Base-by-base conservation (phyloP, 30 jellyfish, hydroid and myxozoan genomes). In the Pseudorhiza aurosa region DNA sequence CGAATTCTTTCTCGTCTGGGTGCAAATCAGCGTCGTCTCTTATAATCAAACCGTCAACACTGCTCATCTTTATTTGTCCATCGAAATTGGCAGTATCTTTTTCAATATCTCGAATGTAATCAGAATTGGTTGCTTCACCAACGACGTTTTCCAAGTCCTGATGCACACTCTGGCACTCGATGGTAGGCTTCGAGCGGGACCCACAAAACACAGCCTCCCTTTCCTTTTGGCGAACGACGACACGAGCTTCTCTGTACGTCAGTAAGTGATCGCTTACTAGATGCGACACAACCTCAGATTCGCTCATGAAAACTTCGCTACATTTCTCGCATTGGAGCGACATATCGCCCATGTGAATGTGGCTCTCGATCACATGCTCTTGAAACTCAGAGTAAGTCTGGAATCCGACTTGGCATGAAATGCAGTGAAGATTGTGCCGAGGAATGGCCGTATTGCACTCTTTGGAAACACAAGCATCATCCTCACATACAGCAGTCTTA, bases 311-410 rank as follows among this genome's bases (percentile, higher is more conserved):
- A 35, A 79, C 56, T 17, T 68, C 59, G 4, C 69, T 46, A 37
- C 89, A 80, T 22, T 71, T 80, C 26, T 65, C 57, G 51, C 89
- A 72, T 28, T 83, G 90, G 45, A 79, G n/a, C 0, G 95, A 88
- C 43, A 72, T 58, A 27, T 88, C 95, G 22, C 81, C 88, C 10
- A 56, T 49, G 25, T 46, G 49, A 21, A 88, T 65, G 28, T 80
- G 97, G 55, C 74, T 68, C 24, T 56, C 75, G 26, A 47, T 50
- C 7, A 88, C 78, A 58, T 88, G 95, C 29, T 50, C 71, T 49
- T 59, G 37, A 30, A 63, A 81, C 2, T 26, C 71, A 26, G 73
- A 1, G 22, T 43, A 50, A 22, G 47, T 30, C 2, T 35, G 49
- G 60, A 80, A 88, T 5, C 31, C 45, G 7, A 22, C 72, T 5